Base-by-base conservation (phyloP, 1,140 invertebrate genomes). In the Brachionus paranguensis region DNA sequence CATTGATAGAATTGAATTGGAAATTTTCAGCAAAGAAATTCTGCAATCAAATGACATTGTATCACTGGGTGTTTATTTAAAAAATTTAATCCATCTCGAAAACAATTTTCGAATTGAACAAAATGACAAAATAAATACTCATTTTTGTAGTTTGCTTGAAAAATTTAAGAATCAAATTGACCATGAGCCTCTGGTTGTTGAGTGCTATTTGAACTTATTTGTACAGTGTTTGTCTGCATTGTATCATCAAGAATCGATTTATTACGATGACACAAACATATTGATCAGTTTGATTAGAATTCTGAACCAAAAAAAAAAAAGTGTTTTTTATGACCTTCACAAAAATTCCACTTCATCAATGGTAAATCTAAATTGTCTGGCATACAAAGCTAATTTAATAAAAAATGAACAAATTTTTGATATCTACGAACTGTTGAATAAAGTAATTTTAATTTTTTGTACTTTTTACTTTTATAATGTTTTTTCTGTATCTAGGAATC, bases 221-320 rank as follows among this genome's bases (percentile, higher is more conserved):
- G 43, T 64, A 11, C 20, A 81, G 7, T 60, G 78, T 81, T 27
- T 81, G 29, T 47, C 17, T 20, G 20, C 27, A 24, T 43, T 81
- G 78, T 81, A 81, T 27, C 24, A 81, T 27, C 50, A 81, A 41
- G 78, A 81, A 5, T 60, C 78, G n/a, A 47, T 81, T 64, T 81
- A 64, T 47, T 81, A 64, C 12, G 78, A 81, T 47, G 78, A 81
- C 37, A 81, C 27, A 24, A 68, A 64, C 37, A 60, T 81, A 11
- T 41, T 81, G 12, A 17, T 43, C 10, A 60, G 17, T 10, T 37
- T 68, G 12, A 45, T 81, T 10, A 12, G 55, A 64, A 64, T 64
- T 43, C 29, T 81, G 37, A 81, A 65, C 20, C 14, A 79, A 24
- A 55, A 79, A 20, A 53, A 37, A 53, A 33, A 79, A 1, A 37